These are phyloP conservation scores for Hydractinia echinata DNA, from an alignment of 30 jellyfish, hydroid and myxozoan species.

Conservation along the genomic window DNA sequence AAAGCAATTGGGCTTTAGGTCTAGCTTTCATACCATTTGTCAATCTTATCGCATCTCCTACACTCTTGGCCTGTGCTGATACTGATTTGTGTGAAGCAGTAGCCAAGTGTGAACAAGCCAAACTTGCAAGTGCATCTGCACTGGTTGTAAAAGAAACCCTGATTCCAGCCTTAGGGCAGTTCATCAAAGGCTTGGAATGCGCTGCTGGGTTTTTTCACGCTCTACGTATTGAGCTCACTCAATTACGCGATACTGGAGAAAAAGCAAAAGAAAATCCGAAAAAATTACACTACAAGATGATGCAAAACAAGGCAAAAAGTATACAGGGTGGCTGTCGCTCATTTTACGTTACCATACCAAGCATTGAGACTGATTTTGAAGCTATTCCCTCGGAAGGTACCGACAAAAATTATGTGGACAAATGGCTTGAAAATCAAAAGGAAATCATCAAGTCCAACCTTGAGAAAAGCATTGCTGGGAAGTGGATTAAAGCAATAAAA, in stretches of 20 bases:
- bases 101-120: constrained; percentile 1
- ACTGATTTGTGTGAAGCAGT: constrained; percentile 7
- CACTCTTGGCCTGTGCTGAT: neutral
- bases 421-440: too few relatives aligned
- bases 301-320: constrained; percentile 7
- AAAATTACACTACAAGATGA: constrained; percentile 3
- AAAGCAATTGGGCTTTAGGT: neutral
- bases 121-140: neutral
- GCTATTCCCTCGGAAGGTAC: too few relatives aligned
- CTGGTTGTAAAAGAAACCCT: constrained; percentile 14
- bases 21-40: constrained; percentile 30
- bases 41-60: neutral
- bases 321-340: neutral
- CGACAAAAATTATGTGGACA: too few relatives aligned
- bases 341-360: too few relatives aligned
- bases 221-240: constrained; percentile 1
- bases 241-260: constrained; percentile 14
- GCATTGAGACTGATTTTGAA: too few relatives aligned
- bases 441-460: too few relatives aligned
- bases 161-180: constrained; percentile 27
- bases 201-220: constrained; percentile 26
- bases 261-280: constrained; percentile 13
- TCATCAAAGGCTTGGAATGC: constrained; percentile 10
- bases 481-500: too few relatives aligned
- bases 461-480: too few relatives aligned